Evolutionary conservation across 2,113 vertebrate genomes (phyloP), one percentile per base, ranked within the genome.

Genomic region (Etheostoma spectabile): DNA sequence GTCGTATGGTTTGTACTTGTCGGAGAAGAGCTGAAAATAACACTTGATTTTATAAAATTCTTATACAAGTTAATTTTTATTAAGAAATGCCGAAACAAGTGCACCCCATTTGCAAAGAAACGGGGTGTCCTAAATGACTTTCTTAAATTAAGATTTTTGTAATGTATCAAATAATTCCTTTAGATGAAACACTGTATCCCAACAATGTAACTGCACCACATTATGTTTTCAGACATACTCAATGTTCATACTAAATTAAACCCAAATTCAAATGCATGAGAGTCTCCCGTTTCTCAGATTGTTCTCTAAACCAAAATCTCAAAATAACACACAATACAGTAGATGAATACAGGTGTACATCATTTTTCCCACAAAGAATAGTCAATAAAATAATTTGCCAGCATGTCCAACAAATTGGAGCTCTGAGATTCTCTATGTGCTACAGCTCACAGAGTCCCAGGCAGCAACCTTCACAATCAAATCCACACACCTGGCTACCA

Each of bases 401-500:
- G 27, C 53, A 56, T 69, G 78, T 75, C 56, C 19, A 66, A 66
- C 45, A 74, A 49, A 72, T 24, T 66, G 53, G 67, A 24, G 62
- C 59, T 55, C 45, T 77, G 83, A 52, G 74, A 33, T 60, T 56
- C 57, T n/a, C 16, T 19, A 1, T 49, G 65, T 66, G 22, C 63
- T 16, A 16, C 48, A 62, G 76, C 60, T 57, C 53, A 68, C 27
- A 42, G 16, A 56, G 13, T 63, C 68, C 53, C 81, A 63, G n/a
- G 69, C 64, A 71, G 24, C 64, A 62, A 10, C 33, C 21, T 65
- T 21, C 30, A 66, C 77, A 86, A 82, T 87, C 87, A 90, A 65
- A 83, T 77, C 22, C 63, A 65, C 78, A 90, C 87, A 93, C 88
- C 90, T 92, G 89, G 85, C 79, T 67, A 21, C 82, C 85, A 89